These are phyloP conservation scores for Panagrolaimus sp. DNA, from an alignment of 1,140 invertebrate species.

Conservation along the genomic window DNA sequence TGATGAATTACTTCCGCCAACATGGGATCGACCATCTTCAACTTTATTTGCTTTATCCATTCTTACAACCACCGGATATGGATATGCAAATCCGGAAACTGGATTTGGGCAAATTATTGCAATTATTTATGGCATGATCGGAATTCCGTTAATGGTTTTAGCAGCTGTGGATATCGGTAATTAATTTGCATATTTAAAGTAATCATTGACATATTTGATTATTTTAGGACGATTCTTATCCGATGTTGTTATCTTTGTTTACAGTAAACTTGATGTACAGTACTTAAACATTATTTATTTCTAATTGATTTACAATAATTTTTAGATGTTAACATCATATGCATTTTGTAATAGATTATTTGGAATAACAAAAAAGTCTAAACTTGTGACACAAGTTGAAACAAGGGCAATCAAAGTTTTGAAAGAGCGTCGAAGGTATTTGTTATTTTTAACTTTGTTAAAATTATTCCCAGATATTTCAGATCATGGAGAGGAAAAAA, in stretches of 20 bases:
- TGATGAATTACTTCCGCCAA: slow-evolving; percentile 42
- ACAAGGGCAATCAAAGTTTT: slow-evolving; percentile 46
- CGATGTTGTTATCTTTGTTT: slow-evolving; percentile 52
- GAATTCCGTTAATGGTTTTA: slow-evolving; percentile 62
- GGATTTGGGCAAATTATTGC: slow-evolving; percentile 60
- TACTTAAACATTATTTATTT: too few species aligned
- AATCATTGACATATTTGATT: too few species aligned
- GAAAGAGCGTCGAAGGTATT: neutral
- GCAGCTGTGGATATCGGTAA: slow-evolving; percentile 59
- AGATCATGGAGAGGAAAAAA: neutral
- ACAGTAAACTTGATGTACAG: slow-evolving; percentile 41
- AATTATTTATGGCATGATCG: slow-evolving; percentile 62
- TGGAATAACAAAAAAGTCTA: slow-evolving; percentile 25
- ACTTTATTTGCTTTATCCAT: slow-evolving; percentile 58
- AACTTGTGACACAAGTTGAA: slow-evolving; percentile 43
- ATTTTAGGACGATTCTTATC: slow-evolving; percentile 44
- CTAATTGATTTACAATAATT: too few species aligned
- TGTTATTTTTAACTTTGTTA: too few species aligned
- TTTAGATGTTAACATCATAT: too few species aligned
- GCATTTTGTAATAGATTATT: neutral
- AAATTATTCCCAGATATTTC: too few species aligned
- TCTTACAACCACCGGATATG: slow-evolving; percentile 63
- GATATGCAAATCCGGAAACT: slow-evolving; percentile 62
- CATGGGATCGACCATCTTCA: slow-evolving; percentile 50
- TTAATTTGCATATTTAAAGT: too few species aligned